These are phyloP conservation scores for Chaetodon trifascialis DNA, from an alignment of 2,113 vertebrate species.

Conservation along the genomic window DNA sequence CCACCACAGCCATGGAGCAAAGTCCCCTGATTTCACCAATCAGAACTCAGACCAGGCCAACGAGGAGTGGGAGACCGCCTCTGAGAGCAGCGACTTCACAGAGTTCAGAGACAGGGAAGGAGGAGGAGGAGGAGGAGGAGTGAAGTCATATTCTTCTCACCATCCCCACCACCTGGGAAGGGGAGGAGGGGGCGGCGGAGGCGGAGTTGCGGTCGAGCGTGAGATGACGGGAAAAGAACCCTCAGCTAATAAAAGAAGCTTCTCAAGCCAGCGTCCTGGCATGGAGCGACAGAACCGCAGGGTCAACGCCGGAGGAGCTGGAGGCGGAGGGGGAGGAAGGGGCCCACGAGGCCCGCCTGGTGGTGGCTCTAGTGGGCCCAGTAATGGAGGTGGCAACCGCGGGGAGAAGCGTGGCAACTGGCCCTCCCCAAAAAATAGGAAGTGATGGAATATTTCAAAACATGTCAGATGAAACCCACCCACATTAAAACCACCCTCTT, in stretches of 20 bases:
- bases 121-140: slow-evolving; percentile 68
- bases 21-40: slow-evolving; percentile 93
- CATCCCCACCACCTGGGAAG: slow-evolving; percentile 82
- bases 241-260: slow-evolving; percentile 90
- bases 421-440: slow-evolving; percentile 93
- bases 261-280: slow-evolving; percentile 92
- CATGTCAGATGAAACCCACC: slow-evolving; percentile 73
- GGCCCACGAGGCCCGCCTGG: slow-evolving; percentile 82
- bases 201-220: slow-evolving; percentile 81
- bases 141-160: slow-evolving; percentile 77
- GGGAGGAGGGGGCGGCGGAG: slow-evolving; percentile 72
- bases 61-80: slow-evolving; percentile 95
- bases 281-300: slow-evolving; percentile 94
- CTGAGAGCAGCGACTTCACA: slow-evolving; percentile 94
- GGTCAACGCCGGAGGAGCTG: slow-evolving; percentile 82
- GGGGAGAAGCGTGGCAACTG: slow-evolving; percentile 89
- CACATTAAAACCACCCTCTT: slow-evolving; percentile 41
- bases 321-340: slow-evolving; percentile 82
- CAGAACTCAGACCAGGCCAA: slow-evolving; percentile 97
- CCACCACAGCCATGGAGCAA: slow-evolving; percentile 88
- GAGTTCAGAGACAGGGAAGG: slow-evolving; percentile 89
- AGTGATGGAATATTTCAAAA: slow-evolving; percentile 81
- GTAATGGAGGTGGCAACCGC: slow-evolving; percentile 82
- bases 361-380: slow-evolving; percentile 73
- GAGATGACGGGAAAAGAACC: slow-evolving; percentile 82